These are phyloP conservation scores for Lagopus leucura DNA, from an alignment of 2,113 vertebrate genomes.

Conservation along the genomic window DNA sequence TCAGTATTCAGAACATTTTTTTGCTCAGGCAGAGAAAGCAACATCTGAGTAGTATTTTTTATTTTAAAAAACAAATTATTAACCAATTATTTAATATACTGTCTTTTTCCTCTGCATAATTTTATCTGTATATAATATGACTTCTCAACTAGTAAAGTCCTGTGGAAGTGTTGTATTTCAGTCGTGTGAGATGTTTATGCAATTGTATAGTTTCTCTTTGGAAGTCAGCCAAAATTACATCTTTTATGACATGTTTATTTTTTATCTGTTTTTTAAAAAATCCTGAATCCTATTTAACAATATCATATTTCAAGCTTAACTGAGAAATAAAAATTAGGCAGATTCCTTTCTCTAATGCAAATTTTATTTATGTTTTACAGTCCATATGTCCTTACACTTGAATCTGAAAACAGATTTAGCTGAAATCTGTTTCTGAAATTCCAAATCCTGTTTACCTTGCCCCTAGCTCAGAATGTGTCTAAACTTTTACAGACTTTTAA, in stretches of 20 bases:
- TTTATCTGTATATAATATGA: neutral
- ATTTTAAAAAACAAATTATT: neutral
- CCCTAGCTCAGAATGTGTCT: neutral
- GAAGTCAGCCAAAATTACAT: neutral
- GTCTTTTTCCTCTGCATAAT: neutral
- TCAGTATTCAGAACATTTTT: neutral
- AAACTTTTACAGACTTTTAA: neutral
- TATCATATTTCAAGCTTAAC: neutral
- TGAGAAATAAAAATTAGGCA: neutral
- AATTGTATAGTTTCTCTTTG: neutral
- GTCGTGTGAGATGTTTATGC: neutral
- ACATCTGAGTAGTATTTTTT: neutral
- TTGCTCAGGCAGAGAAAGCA: neutral
- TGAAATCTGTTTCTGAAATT: neutral
- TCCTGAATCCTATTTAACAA: neutral
- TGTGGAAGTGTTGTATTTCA: neutral
- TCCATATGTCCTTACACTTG: neutral
- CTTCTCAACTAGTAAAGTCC: neutral
- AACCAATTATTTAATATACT: neutral
- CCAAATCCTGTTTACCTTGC: neutral
- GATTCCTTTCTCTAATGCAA: neutral
- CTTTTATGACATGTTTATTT: neutral
- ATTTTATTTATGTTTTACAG: neutral
- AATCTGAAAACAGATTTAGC: neutral
- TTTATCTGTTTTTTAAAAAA: neutral